Percentiles rank a stretch among this genome's conserved stretches.
Conservation (phyloP, 2,113 vertebrate genomes). For the Tyto alba region DNA sequence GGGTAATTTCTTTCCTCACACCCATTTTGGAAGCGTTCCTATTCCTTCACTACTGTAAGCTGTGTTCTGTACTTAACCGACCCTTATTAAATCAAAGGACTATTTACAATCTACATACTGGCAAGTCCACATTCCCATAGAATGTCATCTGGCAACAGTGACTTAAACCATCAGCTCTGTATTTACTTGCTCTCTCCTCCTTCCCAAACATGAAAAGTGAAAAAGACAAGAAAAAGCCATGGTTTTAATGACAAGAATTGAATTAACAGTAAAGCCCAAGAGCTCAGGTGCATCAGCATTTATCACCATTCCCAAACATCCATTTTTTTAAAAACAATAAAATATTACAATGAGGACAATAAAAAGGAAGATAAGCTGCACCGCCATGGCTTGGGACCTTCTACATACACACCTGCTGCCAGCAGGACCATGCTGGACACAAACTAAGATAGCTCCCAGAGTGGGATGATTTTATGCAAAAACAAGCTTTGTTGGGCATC, state of each 20-base stretch:
- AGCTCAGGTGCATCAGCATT: background rate
- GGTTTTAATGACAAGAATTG: background rate
- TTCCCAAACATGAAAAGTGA: background rate
- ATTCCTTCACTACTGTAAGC: background rate
- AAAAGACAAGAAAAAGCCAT: background rate
- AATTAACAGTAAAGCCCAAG: background rate
- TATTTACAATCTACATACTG: slow-evolving; percentile 52
- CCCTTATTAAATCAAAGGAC: slow-evolving; percentile 37
- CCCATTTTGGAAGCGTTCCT: slow-evolving; percentile 20
- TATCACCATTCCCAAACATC: background rate
- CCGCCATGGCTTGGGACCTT: background rate
- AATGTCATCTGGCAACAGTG: slow-evolving; percentile 29
- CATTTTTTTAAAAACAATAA: background rate
- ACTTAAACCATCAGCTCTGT: background rate
- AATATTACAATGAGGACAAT: background rate
- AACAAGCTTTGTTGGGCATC: background rate
- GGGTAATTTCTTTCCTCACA: background rate
- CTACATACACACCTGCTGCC: background rate
- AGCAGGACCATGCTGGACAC: background rate
- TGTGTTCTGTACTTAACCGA: slow-evolving; percentile 16
- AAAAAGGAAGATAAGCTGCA: background rate
- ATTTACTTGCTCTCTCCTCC: background rate
- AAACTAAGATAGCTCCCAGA: background rate
- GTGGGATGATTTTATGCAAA: background rate
- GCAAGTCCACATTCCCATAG: slow-evolving; percentile 31